These are phyloP conservation scores for Drosophila aff. DNA, from an alignment of 1,140 invertebrate genomes.

Conservation along the genomic window DNA sequence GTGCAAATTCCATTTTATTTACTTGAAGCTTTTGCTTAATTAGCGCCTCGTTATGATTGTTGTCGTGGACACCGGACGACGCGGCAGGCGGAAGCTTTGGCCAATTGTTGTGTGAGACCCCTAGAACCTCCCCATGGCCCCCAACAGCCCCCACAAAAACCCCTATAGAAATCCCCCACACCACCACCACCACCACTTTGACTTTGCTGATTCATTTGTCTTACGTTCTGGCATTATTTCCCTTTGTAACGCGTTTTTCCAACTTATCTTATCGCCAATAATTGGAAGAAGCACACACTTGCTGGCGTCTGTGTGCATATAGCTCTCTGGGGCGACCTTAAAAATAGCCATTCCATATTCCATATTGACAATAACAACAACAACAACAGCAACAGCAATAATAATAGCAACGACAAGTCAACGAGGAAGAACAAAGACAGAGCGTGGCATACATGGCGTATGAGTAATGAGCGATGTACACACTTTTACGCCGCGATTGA, in stretches of 20 bases:
- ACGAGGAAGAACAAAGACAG: slow-evolving; percentile 25
- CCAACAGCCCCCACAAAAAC: neutral
- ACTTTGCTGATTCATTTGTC: slow-evolving; percentile 32
- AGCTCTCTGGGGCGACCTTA: slow-evolving; percentile 58
- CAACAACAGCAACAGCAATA: slow-evolving; percentile 1
- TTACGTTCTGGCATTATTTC: slow-evolving; percentile 15
- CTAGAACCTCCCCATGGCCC: neutral
- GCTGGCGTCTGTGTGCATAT: slow-evolving; percentile 17
- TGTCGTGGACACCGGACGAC: slow-evolving; percentile 24
- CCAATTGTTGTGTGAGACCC: slow-evolving; percentile 34
- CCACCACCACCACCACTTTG: neutral
- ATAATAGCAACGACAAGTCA: neutral
- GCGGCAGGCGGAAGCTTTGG: slow-evolving; percentile 62
- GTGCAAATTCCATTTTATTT: slow-evolving; percentile 78
- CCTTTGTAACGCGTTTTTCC: slow-evolving; percentile 43
- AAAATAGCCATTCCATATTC: slow-evolving; percentile 63
- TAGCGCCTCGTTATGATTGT: slow-evolving; percentile 67
- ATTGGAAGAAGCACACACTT: slow-evolving; percentile 49
- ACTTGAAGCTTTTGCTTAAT: slow-evolving; percentile 71
- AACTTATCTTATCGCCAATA: slow-evolving; percentile 76
- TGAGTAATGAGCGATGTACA: slow-evolving; percentile 46
- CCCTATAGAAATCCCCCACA: neutral
- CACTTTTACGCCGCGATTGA: slow-evolving; percentile 5
- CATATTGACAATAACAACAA: slow-evolving; percentile 41
- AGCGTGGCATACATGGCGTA: slow-evolving; percentile 42